A percentile compares a stretch with the other conserved stretches of the same genome.
These are phyloP conservation scores for Brachionus paranguensis DNA, from an alignment of 1,140 invertebrate genomes.

Conservation along the genomic window DNA sequence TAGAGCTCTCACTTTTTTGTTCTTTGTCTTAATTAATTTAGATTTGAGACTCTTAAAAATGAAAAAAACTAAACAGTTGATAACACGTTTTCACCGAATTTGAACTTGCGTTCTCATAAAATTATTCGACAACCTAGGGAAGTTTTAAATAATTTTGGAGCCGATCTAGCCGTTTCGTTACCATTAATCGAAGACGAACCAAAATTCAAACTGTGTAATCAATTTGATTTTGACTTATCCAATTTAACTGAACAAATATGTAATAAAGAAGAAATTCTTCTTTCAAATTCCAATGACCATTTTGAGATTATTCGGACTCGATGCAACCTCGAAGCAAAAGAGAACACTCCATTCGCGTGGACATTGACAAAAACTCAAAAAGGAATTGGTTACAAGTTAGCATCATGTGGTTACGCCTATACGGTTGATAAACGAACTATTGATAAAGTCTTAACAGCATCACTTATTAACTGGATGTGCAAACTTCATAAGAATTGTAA, in stretches of 20 bases:
- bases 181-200: not conserved
- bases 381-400: not conserved
- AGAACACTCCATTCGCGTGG: not conserved
- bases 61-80: too few relatives aligned
- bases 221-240: not conserved
- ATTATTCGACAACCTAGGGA: not conserved
- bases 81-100: not conserved
- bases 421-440: not conserved
- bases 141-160: not conserved
- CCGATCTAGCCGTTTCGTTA: not conserved
- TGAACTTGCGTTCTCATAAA: not conserved
- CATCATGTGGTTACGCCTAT: not conserved
- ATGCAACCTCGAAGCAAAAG: not conserved
- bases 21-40: too few relatives aligned
- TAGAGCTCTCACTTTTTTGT: too few relatives aligned
- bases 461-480: not conserved
- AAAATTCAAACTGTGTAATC: not conserved
- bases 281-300: not conserved
- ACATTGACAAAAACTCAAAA: conserved; percentile 11
- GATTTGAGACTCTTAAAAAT: too few relatives aligned
- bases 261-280: not conserved
- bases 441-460: not conserved
- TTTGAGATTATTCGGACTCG: not conserved
- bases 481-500: not conserved
- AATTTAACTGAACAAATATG: too few relatives aligned